These are phyloP conservation scores for Paedocypris micromegethes DNA, from an alignment of 2,797 vertebrate species.

Conservation along the genomic window DNA sequence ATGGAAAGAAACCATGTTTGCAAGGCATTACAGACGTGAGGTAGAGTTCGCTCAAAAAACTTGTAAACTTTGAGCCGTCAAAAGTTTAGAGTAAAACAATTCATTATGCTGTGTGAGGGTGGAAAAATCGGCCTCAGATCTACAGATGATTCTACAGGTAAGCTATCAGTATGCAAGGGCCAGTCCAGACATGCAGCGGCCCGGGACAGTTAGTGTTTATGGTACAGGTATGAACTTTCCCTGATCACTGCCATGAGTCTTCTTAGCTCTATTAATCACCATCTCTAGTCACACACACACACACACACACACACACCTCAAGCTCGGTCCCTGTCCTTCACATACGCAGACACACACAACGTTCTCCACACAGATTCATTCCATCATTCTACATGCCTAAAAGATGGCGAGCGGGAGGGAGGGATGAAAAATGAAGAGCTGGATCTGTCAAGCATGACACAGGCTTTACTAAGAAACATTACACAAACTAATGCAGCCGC, in stretches of 20 bases:
- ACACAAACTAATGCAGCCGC: conserved; percentile 16
- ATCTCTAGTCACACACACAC: conserved; percentile 7
- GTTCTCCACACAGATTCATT: conserved; percentile 29
- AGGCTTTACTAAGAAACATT: not conserved
- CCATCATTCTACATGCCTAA: conserved; percentile 29
- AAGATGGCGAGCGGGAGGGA: conserved; percentile 2
- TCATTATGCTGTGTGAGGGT: no score
- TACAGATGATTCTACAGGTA: conserved; percentile 83
- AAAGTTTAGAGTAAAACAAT: no score
- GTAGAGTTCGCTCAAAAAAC: no score
- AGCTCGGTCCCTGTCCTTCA: no score
- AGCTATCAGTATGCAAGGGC: conserved; percentile 73
- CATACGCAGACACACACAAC: conserved; percentile 19
- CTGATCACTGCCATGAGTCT: conserved; percentile 59
- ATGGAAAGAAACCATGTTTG: conserved; percentile 54
- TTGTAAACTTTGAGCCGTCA: no score
- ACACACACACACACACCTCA: conserved; percentile 22
- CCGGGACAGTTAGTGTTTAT: conserved; percentile 62
- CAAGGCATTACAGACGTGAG: no score
- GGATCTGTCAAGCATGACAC: conserved; percentile 50
- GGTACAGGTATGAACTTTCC: conserved; percentile 77
- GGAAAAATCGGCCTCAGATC: conserved; percentile 49
- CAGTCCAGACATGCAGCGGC: conserved; percentile 79
- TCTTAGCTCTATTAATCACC: not conserved
- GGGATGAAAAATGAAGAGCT: conserved; percentile 15